Evolutionary conservation across 2,113 vertebrate species (phyloP).

Genomic region (Tichodroma muraria): DNA sequence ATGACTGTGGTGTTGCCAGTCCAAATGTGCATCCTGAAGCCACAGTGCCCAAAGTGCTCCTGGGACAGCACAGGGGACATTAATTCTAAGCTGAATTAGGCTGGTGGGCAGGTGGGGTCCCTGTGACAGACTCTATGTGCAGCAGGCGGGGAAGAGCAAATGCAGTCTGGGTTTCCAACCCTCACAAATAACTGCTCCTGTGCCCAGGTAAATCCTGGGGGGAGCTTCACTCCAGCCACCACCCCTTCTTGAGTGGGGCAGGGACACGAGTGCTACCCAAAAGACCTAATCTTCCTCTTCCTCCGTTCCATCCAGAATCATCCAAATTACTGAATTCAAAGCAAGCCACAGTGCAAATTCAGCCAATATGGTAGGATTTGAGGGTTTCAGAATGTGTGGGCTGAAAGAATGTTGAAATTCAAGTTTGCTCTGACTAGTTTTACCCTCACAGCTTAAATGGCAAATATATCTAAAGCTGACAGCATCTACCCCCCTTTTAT

Average conservation of each 20-base stretch:
- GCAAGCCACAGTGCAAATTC: neutral
- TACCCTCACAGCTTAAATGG: neutral
- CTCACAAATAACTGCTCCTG: neutral
- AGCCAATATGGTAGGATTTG: neutral
- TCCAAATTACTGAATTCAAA: neutral
- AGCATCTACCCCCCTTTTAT: neutral
- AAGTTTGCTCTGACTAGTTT: neutral
- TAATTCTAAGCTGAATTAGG: neutral
- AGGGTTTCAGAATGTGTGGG: neutral
- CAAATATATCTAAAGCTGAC: neutral
- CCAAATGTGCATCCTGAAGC: neutral
- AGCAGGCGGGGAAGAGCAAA: neutral
- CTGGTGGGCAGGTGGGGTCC: neutral
- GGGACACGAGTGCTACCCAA: neutral
- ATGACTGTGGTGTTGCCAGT: neutral
- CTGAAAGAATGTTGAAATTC: neutral
- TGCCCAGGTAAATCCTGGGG: neutral
- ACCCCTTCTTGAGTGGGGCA: neutral
- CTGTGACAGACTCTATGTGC: neutral
- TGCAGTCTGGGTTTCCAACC: neutral
- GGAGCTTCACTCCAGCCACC: neutral
- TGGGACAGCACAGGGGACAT: neutral
- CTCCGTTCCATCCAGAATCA: neutral
- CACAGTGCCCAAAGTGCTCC: neutral
- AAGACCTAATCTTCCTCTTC: neutral